Conservation (phyloP, 2,888 invertebrate genomes). For the Heteromurus nitidus region DNA sequence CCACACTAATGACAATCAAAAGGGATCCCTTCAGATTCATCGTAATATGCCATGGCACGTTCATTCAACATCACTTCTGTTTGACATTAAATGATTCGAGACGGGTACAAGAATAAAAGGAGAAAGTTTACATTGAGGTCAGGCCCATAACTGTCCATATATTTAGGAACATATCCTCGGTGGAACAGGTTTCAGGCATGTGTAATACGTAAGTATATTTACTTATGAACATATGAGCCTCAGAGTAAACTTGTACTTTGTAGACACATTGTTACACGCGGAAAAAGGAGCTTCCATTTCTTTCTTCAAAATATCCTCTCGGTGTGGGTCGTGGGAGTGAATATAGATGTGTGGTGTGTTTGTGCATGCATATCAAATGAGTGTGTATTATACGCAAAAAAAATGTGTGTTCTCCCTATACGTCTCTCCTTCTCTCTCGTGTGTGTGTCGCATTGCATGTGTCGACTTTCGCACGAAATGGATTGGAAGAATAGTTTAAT, state of each 20-base stretch:
- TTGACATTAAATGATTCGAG: neutral
- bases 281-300: too few species aligned
- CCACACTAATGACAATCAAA: neutral
- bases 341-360: neutral
- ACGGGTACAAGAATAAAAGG: neutral
- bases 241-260: too few species aligned
- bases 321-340: too few species aligned
- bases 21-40: neutral
- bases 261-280: too few species aligned
- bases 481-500: constrained; percentile 7
- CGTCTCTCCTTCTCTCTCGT: too few species aligned
- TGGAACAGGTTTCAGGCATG: too few species aligned
- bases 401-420: too few species aligned
- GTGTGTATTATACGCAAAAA: neutral
- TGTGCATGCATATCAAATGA: too few species aligned
- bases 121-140: neutral
- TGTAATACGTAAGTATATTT: too few species aligned
- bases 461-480: constrained; percentile 24
- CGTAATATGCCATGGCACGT: neutral
- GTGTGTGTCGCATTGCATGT: neutral
- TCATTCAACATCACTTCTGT: neutral
- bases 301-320: too few species aligned
- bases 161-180: too few species aligned
- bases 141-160: neutral
- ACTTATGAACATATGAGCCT: too few species aligned